A percentile compares a stretch with the other conserved stretches of the same genome.
Conservation (phyloP, 1,140 invertebrate genomes). For the Drosophila rufa region DNA sequence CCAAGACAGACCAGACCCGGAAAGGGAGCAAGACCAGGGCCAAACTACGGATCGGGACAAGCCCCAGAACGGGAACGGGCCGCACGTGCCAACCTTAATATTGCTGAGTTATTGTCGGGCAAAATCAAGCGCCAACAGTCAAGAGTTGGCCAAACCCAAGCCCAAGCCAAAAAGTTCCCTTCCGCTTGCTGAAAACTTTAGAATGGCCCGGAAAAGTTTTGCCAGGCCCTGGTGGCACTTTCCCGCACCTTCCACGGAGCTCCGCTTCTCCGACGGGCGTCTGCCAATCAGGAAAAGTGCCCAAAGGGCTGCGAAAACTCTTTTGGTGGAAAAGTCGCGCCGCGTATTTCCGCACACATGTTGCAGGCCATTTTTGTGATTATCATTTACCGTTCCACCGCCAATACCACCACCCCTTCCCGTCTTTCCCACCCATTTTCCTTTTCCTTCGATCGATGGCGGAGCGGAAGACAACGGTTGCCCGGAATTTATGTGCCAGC, state of each 20-base stretch:
- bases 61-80: conserved; percentile 25
- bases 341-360: conserved; percentile 81
- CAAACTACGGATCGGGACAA: conserved; percentile 2
- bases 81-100: conserved; percentile 81
- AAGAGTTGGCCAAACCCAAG: conserved; percentile 65
- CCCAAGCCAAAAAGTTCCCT: conserved; percentile 69
- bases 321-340: conserved; percentile 75
- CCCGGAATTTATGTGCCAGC: conserved; percentile 61
- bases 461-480: conserved; percentile 21
- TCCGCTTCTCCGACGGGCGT: conserved; percentile 16
- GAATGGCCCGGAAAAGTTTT: conserved; percentile 41
- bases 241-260: not conserved
- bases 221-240: conserved; percentile 17
- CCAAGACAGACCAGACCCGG: not conserved
- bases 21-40: conserved; percentile 10
- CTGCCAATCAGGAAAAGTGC: conserved; percentile 73
- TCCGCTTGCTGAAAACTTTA: conserved; percentile 14
- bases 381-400: conserved; percentile 70
- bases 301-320: conserved; percentile 68
- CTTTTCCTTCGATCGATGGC: conserved; percentile 55
- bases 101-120: conserved; percentile 80
- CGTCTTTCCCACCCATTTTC: conserved; percentile 6
- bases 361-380: conserved; percentile 79
- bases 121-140: conserved; percentile 79
- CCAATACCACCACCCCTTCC: not conserved